Evolutionary conservation across 1,140 invertebrate species (phyloP), one percentile per base, ranked within the genome.

Genomic region (Drosophila baimaii): DNA sequence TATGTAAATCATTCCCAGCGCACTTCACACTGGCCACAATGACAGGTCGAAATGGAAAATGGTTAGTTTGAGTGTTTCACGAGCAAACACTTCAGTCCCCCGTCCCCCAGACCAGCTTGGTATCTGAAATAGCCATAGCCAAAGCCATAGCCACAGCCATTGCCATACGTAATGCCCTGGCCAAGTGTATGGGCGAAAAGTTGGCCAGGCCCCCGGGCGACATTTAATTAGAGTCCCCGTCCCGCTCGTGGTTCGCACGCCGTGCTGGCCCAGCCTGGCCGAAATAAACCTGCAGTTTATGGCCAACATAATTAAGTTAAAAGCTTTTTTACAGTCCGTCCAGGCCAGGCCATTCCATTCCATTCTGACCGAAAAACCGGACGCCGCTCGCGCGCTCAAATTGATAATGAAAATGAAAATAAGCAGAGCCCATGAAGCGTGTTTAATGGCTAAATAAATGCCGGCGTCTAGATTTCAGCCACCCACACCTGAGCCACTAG

Each of bases 371-470:
- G 51, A 54, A 35, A 17, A 27, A 56, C 69, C 63, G 73, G 72
- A 66, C 62, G 41, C 35, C 49, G 80, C 66, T 49, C 31, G 51
- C 79, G 76, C 83, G 81, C 69, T 71, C 70, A 90, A 89, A 89
- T 88, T 89, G 84, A 88, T 84, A 88, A 88, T 88, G 84, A 90
- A 88, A 90, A 89, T 84, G 84, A 90, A 90, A 90, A 89, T 84
- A 90, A 75, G 74, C 68, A 90, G 81, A 81, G 52, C 74, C 66
- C 86, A 80, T 88, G 85, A 83, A 86, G 84, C 83, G 84, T 84
- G 76, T 90, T 88, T 88, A 88, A 88, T 88, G 70, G 85, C 84
- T 89, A 90, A 88, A 89, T 88, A 90, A 88, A 84, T 85, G 81
- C 49, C 56, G 66, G 79, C 47, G 64, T 77, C 81, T 58, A 71